These are phyloP conservation scores for Caracal caracal DNA, from an alignment of 2,113 vertebrate genomes.

Conservation along the genomic window DNA sequence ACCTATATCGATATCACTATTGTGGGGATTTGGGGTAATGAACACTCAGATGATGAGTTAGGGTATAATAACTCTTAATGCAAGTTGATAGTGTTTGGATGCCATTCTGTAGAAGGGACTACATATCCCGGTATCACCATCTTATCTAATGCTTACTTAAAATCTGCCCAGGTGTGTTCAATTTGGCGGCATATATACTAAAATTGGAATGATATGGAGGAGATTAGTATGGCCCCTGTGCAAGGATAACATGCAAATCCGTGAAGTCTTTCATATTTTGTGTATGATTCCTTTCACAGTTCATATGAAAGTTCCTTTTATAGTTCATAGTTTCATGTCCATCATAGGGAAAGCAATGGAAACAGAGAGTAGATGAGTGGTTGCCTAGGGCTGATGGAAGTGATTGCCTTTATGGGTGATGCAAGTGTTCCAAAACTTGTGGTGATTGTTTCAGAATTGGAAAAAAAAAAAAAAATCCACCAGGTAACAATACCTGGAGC, in stretches of 20 bases:
- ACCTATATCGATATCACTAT: background rate
- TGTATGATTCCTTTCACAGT: background rate
- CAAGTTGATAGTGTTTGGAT: background rate
- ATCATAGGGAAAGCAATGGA: background rate
- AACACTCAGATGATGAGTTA: background rate
- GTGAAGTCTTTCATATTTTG: background rate
- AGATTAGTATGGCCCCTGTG: background rate
- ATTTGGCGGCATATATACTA: background rate
- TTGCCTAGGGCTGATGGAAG: background rate
- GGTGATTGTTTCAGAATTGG: background rate
- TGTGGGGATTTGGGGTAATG: background rate
- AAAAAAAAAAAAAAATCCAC: background rate
- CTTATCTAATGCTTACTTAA: background rate
- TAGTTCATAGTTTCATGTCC: background rate
- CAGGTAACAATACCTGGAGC: background rate
- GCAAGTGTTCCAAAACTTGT: background rate
- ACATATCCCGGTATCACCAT: background rate
- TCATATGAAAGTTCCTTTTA: background rate
- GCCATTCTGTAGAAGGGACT: background rate
- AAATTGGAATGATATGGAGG: background rate
- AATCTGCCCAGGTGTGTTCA: background rate
- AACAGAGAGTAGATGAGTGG: background rate
- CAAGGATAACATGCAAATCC: background rate
- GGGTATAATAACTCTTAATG: background rate
- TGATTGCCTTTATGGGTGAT: background rate